Percentiles rank a stretch among this genome's conserved stretches.
phyloP scores from a whole-genome alignment of 2,113 vertebrate genomes.

The Capreolus pygargus region DNA sequence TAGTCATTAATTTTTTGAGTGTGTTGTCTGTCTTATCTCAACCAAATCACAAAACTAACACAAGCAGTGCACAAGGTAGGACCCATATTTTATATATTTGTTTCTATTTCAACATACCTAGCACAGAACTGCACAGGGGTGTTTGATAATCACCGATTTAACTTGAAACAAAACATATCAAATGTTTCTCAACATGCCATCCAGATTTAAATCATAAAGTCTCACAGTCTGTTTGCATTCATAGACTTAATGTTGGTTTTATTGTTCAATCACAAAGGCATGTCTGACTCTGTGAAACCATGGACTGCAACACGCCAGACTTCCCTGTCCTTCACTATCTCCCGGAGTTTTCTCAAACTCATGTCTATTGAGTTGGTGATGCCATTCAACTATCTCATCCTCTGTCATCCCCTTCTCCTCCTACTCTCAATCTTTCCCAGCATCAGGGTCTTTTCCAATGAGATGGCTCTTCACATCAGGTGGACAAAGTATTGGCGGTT shows the following conservation, averaged over 20 bases:
- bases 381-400: background rate
- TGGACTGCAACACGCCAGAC: background rate
- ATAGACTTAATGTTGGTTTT: background rate
- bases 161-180: background rate
- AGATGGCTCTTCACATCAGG: background rate
- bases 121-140: background rate
- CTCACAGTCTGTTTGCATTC: background rate
- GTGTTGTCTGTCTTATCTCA: background rate
- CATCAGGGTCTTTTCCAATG: background rate
- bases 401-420: background rate
- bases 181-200: background rate
- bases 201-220: background rate
- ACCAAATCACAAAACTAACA: background rate
- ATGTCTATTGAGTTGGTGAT: background rate
- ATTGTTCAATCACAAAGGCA: background rate
- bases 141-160: background rate
- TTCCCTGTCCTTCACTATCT: background rate
- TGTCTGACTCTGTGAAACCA: background rate
- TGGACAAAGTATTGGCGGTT: background rate
- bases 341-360: background rate
- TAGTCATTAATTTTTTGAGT: background rate
- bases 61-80: background rate
- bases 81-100: background rate
- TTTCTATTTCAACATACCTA: background rate
- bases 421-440: background rate